phyloP scores from a whole-genome alignment of 2,888 invertebrate genomes.

The Microplitis manilae region DNA sequence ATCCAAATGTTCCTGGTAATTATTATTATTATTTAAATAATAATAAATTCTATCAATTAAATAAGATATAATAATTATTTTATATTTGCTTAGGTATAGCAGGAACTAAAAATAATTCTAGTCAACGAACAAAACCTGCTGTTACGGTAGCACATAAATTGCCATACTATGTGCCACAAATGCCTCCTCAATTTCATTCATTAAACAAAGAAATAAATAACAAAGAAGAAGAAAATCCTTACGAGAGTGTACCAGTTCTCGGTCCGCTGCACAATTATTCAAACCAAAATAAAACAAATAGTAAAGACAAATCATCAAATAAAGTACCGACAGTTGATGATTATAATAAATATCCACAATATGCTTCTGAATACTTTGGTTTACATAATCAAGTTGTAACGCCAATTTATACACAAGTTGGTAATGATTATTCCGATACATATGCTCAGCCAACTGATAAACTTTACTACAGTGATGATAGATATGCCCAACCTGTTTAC shows the following conservation, averaged over 20 bases:
- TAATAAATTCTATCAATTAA: neutral
- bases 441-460: conserved; percentile 67
- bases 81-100: conserved; percentile 60
- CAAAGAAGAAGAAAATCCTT: conserved; percentile 72
- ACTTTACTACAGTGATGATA: conserved; percentile 63
- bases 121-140: conserved; percentile 66
- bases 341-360: conserved; percentile 54
- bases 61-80: neutral
- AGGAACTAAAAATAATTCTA: conserved; percentile 61
- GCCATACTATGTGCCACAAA: conserved; percentile 69
- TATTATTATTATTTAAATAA: conserved; percentile 18
- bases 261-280: conserved; percentile 72
- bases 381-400: conserved; percentile 59
- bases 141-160: conserved; percentile 64
- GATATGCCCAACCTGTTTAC: conserved; percentile 66
- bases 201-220: conserved; percentile 48
- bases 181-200: conserved; percentile 46
- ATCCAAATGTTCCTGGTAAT: conserved; percentile 80
- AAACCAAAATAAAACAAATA: conserved; percentile 52
- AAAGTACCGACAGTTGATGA: conserved; percentile 61
- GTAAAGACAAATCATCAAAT: conserved; percentile 75
- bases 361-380: conserved; percentile 61
- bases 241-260: conserved; percentile 81
- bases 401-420: conserved; percentile 63
- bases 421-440: conserved; percentile 65